These are phyloP conservation scores for Cyprichromis sp. DNA, from an alignment of 2,113 vertebrate species.

Conservation along the genomic window DNA sequence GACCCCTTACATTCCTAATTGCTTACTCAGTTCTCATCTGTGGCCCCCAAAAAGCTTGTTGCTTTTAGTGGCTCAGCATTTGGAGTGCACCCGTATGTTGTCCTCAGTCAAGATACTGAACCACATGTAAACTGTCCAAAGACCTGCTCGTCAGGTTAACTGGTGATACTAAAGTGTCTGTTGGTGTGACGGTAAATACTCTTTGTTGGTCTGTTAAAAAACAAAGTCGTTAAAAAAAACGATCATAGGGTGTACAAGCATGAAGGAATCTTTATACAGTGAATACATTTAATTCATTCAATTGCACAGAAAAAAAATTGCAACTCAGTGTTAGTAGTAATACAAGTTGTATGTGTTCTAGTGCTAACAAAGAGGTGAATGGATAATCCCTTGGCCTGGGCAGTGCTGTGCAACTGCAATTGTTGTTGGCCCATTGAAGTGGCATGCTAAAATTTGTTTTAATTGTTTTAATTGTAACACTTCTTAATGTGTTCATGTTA, in stretches of 20 bases:
- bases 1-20: not conserved
- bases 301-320: not conserved
- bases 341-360: not conserved
- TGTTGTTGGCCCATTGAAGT: not conserved
- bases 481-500: not conserved
- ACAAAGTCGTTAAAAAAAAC: too few relatives aligned
- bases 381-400: not conserved
- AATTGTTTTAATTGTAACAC: not conserved
- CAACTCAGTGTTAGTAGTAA: not conserved
- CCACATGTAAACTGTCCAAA: too few relatives aligned
- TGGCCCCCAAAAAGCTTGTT: not conserved
- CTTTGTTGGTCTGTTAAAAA: too few relatives aligned
- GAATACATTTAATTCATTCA: not conserved
- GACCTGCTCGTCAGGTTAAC: too few relatives aligned
- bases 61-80: not conserved
- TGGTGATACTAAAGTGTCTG: too few relatives aligned
- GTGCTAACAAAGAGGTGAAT: not conserved
- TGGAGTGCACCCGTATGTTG: not conserved
- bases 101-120: too few relatives aligned
- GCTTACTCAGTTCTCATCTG: not conserved
- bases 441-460: not conserved
- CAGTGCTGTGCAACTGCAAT: not conserved
- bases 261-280: not conserved
- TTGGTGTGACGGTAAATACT: too few relatives aligned
- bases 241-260: too few relatives aligned